Percentiles rank a stretch among this genome's conserved stretches.
Conservation (phyloP, 2,113 vertebrate genomes). For the Todiramphus chloris region DNA sequence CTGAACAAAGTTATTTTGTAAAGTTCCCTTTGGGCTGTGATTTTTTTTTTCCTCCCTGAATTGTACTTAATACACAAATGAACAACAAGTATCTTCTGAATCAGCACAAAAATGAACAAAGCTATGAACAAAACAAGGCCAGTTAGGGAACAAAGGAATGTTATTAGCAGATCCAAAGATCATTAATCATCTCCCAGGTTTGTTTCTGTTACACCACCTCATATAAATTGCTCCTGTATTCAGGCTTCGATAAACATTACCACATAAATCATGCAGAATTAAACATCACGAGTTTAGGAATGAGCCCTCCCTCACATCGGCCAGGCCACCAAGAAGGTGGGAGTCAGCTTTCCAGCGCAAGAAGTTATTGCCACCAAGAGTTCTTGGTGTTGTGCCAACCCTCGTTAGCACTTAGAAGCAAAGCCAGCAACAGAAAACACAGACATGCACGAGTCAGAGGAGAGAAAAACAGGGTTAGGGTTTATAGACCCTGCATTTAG, state of each 20-base stretch:
- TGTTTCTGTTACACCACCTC: background rate
- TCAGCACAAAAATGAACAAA: background rate
- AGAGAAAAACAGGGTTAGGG: background rate
- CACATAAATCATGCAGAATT: background rate
- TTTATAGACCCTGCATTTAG: background rate
- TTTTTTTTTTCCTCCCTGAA: background rate
- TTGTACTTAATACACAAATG: background rate
- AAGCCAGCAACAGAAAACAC: background rate
- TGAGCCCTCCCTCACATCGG: background rate
- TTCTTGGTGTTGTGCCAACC: background rate
- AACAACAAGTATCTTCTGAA: background rate
- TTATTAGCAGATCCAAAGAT: background rate
- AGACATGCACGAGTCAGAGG: background rate
- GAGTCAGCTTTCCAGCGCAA: background rate
- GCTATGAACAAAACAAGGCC: background rate
- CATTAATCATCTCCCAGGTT: background rate
- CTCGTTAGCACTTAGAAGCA: background rate
- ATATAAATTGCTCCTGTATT: background rate
- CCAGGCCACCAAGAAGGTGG: background rate
- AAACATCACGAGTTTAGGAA: background rate
- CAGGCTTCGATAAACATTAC: background rate
- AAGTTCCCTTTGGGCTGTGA: background rate
- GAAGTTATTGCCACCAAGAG: background rate
- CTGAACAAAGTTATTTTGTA: background rate
- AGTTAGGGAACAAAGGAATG: background rate